Evolutionary conservation across 2,888 invertebrate species (phyloP), one percentile per base, ranked within the genome.

Genomic region (Atrina japonica): DNA sequence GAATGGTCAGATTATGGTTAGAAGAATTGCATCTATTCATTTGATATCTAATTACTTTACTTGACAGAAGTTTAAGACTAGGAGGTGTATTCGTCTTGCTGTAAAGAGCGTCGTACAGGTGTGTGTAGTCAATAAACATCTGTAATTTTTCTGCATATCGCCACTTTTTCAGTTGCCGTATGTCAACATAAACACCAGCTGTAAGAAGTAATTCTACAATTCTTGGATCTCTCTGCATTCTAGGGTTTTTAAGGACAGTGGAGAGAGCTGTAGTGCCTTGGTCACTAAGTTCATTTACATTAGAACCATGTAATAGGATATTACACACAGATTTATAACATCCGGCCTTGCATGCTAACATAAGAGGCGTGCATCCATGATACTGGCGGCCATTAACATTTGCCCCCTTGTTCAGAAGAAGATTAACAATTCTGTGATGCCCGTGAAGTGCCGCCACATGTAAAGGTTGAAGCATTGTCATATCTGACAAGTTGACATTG

Each of bases 401-500:
- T 11, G 61, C 61, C 21, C 43, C 43, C 11, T 30, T 25, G 27
- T 21, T 21, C n/a, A 61, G 61, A 23, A 61, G 35, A 30, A n/a
- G 27, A n/a, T 29, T 29, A 29, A 35, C 21, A 30, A 61, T 61
- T 35, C 29, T 49, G 14, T 35, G 18, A 18, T 61, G 18, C 30
- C 61, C 61, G 25, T 61, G 61, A 43, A 61, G 43, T 30, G 43
- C 41, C 18, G 61, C 61, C n/a, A 61, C 61, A 49, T 61, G 61
- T 7, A 61, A 16, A 18, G 61, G 61, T 5, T 29, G 61, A 30
- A 61, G 21, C 29, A 29, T 49, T 18, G 61, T 49, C 61, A 61
- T 49, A 21, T 61, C 61, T 14, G 18, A 30, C 25, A 61, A 35
- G 23, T 61, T 30, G 14, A 61, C 49, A 27, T 61, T 61, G 9